Base-by-base conservation (phyloP, 2,113 vertebrate species). In the Oncorhynchus keta region DNA sequence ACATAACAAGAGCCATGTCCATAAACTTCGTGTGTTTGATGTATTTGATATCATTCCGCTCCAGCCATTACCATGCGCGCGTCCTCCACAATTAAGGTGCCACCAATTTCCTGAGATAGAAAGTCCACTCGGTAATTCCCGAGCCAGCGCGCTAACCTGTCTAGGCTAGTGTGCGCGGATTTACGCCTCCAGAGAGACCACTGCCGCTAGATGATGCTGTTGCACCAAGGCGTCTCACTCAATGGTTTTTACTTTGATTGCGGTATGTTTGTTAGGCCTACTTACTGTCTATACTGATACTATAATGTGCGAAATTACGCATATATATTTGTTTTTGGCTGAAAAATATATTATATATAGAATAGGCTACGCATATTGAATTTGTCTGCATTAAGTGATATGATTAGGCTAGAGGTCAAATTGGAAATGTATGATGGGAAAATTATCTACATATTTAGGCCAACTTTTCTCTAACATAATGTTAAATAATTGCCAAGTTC, bases 121-220 rank as follows among this genome's bases (percentile, higher is more conserved):
- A 57, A 57, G 51, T 20, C 51, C 51, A 55, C 51, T 55, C 13
- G 51, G 2, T 61, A n/a, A 61, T 61, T 61, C 7, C 59, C 59
- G 5, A 57, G 59, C n/a, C 59, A 61, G 59, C 5, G 3, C 18
- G 14, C 18, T 62, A 16, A 62, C 59, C 59, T 1, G 18, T 22
- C 8, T 45, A 55, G 49, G 49, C 4, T 62, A 62, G 59, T 62
- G 59, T 62, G 59, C 59, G 59, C 18, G 59, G 16, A 1, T 4
- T 55, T 55, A 55, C 51, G 16, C 5, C n/a, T 62, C 59, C n/a
- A 5, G 74, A 1, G 8, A 5, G n/a, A 59, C n/a, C 24, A 14
- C 18, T 18, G 45, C 79, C 93, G 57, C 90, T 87, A 93, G 93
- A 91, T 92, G 93, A 75, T 86, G 88, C 88, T 87, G 77, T 86